These are phyloP conservation scores for Cacoxenus indagator DNA, from an alignment of 2,888 invertebrate genomes.

Conservation along the genomic window DNA sequence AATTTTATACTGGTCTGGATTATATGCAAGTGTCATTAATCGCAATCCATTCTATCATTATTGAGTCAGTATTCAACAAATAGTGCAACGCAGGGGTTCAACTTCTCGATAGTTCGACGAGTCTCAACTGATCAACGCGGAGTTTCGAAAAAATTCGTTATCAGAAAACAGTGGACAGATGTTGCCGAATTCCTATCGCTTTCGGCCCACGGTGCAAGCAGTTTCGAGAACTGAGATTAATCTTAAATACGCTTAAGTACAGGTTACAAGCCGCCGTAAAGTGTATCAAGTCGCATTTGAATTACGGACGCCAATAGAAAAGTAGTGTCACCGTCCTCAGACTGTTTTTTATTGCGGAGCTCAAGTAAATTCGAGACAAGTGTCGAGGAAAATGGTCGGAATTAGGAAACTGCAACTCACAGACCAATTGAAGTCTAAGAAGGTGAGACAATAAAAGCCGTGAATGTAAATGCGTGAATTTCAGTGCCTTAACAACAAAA, in stretches of 20 bases:
- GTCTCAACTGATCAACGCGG: no score
- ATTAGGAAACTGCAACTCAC: slow-evolving; percentile 1
- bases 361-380: not conserved
- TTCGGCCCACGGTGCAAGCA: not conserved
- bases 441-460: no score
- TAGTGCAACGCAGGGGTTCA: not conserved
- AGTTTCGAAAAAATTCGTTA: no score
- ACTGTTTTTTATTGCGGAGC: not conserved
- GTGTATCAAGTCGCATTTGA: slow-evolving; percentile 19
- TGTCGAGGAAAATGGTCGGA: slow-evolving; percentile 1
- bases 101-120: not conserved
- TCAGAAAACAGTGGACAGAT: no score
- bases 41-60: not conserved
- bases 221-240: slow-evolving; percentile 9
- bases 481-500: no score
- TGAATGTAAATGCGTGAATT: no score
- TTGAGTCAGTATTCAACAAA: not conserved
- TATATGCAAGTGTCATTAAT: not conserved
- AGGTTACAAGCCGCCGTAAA: slow-evolving; percentile 15
- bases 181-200: no score
- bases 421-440: not conserved
- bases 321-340: not conserved
- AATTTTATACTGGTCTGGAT: not conserved
- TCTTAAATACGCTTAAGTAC: slow-evolving; percentile 5
- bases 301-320: slow-evolving; percentile 1